Percentiles rank a stretch among this genome's conserved stretches.
Evolutionary conservation across 2,797 vertebrate genomes (phyloP).

Genomic region (Onychomys arenicola): DNA sequence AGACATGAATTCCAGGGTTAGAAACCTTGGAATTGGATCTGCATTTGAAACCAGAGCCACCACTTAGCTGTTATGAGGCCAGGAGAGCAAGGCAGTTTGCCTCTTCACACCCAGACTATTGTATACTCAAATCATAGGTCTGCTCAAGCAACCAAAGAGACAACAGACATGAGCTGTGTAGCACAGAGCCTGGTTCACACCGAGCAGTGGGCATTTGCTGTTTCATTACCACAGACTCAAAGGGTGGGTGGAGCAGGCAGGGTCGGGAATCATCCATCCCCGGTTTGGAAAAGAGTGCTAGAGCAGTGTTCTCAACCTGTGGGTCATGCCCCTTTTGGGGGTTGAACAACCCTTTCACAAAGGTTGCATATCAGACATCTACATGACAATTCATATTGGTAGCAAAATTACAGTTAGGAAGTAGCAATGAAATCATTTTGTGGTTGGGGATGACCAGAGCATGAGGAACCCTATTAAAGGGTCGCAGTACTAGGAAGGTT

Average conservation of each 20-base stretch:
- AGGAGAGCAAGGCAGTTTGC: neutral
- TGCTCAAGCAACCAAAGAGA: neutral
- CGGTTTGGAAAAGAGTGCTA: neutral
- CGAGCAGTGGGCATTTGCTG: neutral
- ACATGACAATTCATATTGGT: neutral
- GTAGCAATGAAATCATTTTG: neutral
- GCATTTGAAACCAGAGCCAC: neutral
- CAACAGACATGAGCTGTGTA: neutral
- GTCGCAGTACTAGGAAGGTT: neutral
- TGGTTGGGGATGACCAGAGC: neutral
- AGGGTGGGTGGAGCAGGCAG: neutral
- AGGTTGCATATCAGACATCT: neutral
- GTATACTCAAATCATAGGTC: neutral
- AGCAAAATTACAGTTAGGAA: neutral
- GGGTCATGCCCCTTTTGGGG: neutral
- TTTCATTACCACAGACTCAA: neutral
- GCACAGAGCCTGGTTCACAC: neutral
- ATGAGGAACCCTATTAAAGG: neutral
- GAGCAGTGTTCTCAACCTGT: neutral
- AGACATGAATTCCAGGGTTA: neutral
- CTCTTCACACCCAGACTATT: neutral
- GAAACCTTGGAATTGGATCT: neutral
- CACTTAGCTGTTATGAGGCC: accelerated
- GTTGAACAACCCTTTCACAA: neutral
- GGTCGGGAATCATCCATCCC: neutral